Base-by-base conservation (phyloP, 2,888 invertebrate genomes). In the Rugalucina vietnamica region DNA sequence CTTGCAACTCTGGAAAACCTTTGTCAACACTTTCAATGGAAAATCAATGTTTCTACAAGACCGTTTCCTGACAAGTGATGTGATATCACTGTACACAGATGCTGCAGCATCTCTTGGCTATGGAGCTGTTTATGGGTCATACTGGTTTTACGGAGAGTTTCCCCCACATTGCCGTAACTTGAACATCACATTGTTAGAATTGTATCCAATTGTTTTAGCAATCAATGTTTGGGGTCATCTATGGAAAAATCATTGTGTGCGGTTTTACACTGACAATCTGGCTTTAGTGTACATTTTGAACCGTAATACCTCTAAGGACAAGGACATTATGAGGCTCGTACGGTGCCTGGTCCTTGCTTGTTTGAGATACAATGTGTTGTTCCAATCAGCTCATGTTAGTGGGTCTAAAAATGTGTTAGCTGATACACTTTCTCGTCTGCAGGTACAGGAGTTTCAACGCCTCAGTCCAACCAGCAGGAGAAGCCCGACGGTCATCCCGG, bases 361-460 rank as follows among this genome's bases (percentile, higher is more conserved):
- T 27, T 60, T 60, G 14, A 2, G 29, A 5, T 29, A 60, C 29
- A 60, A 60, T 4, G 60, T 60, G 4, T 29, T 60, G 60, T 60
- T 60, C 14, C 60, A 60, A 14, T 24, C 60, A 24, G 29, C 5
- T 8, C 60, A 60, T 60, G 29, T 60, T 5, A 60, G 60, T 27
- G 73, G 73, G 8, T 54, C 37, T 50, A 49, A 77, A 39, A 50
- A 32, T 32, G 49, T 49, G 5, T 77, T 77, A n/a, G 69, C 73
- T 18, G 79, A 79, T 24, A n/a, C 1, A 5, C 79, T 74, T 65
- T 79, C 74, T 74, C 57, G 73, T 34, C 72, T 14, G 34, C 74
- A 24, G 75, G 54, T 76, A 36, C 37, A 32, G 27, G 32, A 27
- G 14, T 74, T 74, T n/a, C 4, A 37, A 12, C 21, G 21, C 18